These are phyloP conservation scores for Xenus cinereus DNA, from an alignment of 2,113 vertebrate species.

Conservation along the genomic window DNA sequence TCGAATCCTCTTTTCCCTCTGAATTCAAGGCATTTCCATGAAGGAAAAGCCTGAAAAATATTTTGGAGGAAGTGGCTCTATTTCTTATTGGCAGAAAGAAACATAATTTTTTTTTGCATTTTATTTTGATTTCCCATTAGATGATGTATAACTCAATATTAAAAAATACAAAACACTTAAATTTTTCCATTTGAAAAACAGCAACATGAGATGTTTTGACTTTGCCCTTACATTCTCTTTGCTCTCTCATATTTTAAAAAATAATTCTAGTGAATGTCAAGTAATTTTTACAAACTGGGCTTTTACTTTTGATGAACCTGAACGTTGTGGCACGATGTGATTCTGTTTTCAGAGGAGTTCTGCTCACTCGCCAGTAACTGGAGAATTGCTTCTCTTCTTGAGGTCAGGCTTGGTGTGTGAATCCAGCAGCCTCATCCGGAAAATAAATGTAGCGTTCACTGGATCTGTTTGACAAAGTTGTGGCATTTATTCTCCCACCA, in stretches of 20 bases:
- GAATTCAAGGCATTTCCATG: neutral
- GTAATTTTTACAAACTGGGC: neutral
- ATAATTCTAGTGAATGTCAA: neutral
- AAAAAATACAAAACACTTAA: neutral
- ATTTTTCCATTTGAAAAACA: neutral
- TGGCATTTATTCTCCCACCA: neutral
- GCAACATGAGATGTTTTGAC: neutral
- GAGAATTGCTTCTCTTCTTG: neutral
- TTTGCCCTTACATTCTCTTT: neutral
- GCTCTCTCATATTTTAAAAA: neutral
- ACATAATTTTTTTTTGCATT: neutral
- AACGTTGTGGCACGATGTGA: too few species aligned
- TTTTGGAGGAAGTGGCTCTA: neutral
- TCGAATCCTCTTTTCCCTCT: neutral
- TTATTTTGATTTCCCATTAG: neutral
- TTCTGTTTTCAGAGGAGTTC: neutral
- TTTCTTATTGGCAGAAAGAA: neutral
- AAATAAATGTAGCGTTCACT: fast-evolving
- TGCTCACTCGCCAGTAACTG: neutral
- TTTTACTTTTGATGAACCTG: neutral
- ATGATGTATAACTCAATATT: neutral
- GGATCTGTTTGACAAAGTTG: neutral
- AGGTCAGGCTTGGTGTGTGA: neutral
- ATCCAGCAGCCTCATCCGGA: neutral
- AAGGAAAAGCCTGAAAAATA: neutral